A percentile compares a stretch with the other conserved stretches of the same genome.
phyloP scores from a whole-genome alignment of 2,888 invertebrate species.

The Ditula angustiorana region DNA sequence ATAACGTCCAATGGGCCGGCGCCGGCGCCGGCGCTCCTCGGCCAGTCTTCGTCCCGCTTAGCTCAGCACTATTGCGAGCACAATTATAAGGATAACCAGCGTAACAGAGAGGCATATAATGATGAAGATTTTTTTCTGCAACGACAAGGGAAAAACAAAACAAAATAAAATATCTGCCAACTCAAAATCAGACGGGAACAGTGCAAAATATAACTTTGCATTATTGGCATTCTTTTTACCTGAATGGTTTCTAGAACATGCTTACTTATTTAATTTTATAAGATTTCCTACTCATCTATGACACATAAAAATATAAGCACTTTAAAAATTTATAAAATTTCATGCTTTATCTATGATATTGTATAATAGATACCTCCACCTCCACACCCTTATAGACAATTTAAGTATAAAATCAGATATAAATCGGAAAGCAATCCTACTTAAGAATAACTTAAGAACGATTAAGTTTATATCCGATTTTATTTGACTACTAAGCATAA shows the following conservation, averaged over 20 bases:
- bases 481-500: slow-evolving; percentile 18
- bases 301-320: too few relatives aligned
- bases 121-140: slow-evolving; percentile 96
- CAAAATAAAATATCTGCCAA: slow-evolving; percentile 71
- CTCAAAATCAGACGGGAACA: slow-evolving; percentile 39
- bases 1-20: slow-evolving; percentile 30
- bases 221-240: too few relatives aligned
- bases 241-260: slow-evolving; percentile 6
- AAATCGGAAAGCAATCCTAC: background rate
- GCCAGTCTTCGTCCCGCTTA: slow-evolving; percentile 56
- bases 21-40: slow-evolving; percentile 27
- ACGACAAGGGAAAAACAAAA: slow-evolving; percentile 86
- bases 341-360: slow-evolving; percentile 4
- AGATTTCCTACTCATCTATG: too few relatives aligned
- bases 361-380: slow-evolving; percentile 20
- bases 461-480: slow-evolving; percentile 22
- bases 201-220: slow-evolving; percentile 19
- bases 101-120: slow-evolving; percentile 93
- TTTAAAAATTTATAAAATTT: slow-evolving; percentile 1
- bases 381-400: slow-evolving; percentile 10
- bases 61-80: slow-evolving; percentile 82
- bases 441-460: background rate
- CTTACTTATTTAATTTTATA: background rate
- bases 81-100: slow-evolving; percentile 91
- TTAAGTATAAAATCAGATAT: slow-evolving; percentile 25